Base-by-base conservation (phyloP, 2,888 invertebrate species). In the Thymelicus sylvestris region DNA sequence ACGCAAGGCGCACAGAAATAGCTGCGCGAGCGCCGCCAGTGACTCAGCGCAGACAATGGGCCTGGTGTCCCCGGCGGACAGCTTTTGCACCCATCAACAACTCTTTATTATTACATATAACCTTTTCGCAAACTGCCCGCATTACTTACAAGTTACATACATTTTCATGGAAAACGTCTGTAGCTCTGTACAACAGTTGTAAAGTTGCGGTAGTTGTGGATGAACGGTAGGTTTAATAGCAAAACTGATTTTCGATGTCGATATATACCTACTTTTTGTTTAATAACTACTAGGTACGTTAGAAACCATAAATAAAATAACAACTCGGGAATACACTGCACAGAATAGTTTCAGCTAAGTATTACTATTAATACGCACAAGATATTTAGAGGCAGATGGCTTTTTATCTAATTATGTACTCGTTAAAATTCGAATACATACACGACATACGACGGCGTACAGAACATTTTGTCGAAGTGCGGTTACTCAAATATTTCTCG, bases 1-100 rank as follows among this genome's bases (percentile, higher is more conserved):
- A 91, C 91, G 86, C 89, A 81, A 73, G 78, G 75, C 80, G 78
- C 76, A 83, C 90, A 85, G 83, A 91, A 92, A 92, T 92, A 92
- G 84, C 80, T 77, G 83, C 85, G 89, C 88, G 89, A 82, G 87
- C 90, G 86, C 87, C 87, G 90, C 85, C 90, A 80, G 79, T 92
- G 92, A 92, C 86, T 92, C 91, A 92, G 79, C 86, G 71, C 85
- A 88, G 87, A 92, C 91, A 92, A 91, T 90, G 87, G 85, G 76
- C 81, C 81, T 81, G 85, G 85, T 83, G 87, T 86, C 86, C 86
- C 88, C 86, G 86, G 80, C 79, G 78, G 81, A 83, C 86, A 83
- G 84, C 87, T 90, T 89, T 88, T 86, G 86, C 83, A 83, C 83
- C 64, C 60, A 69, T 70, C 63, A 69, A 48, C 59, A 48, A 44